Percentiles rank a stretch among this genome's conserved stretches.
Evolutionary conservation across 1,140 invertebrate species (phyloP).

Genomic region (Drosophila malerkotliana): DNA sequence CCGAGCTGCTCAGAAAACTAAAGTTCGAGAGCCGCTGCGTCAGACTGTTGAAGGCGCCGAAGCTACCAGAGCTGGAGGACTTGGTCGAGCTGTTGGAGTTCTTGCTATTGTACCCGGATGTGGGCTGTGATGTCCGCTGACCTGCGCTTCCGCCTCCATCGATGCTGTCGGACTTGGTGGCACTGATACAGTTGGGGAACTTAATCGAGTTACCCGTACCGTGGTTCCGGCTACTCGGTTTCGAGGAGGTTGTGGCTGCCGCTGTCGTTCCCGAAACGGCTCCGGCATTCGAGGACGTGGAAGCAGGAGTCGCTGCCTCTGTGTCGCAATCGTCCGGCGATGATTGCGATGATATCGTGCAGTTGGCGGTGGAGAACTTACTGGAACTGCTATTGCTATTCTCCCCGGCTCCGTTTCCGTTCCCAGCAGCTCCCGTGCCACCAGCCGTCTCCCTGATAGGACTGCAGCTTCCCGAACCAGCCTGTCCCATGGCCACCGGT

Average conservation of each 20-base stretch:
- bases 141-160: constrained; percentile 43
- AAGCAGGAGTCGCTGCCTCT: constrained; percentile 45
- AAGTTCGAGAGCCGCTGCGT: constrained; percentile 82
- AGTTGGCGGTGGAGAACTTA: constrained; percentile 83
- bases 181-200: constrained; percentile 79
- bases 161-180: constrained; percentile 78
- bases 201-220: constrained; percentile 71
- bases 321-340: constrained; percentile 72
- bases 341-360: constrained; percentile 83
- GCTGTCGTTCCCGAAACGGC: constrained; percentile 8
- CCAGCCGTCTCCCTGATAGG: constrained; percentile 56
- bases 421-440: constrained; percentile 5
- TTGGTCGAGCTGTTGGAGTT: constrained; percentile 80
- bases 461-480: constrained; percentile 59
- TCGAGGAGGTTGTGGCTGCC: constrained; percentile 22
- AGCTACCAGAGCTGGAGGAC: constrained; percentile 71
- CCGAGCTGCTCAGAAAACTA: constrained; percentile 76
- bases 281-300: constrained; percentile 30
- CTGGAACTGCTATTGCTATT: constrained; percentile 83
- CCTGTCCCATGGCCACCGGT: constrained; percentile 71
- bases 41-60: constrained; percentile 79
- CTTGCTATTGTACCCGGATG: constrained; percentile 78
- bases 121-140: constrained; percentile 46
- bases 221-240: constrained; percentile 56
- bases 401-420: constrained; percentile 47